Conservation (phyloP, 2,888 invertebrate genomes). For the Barypeithes pellucidus region DNA sequence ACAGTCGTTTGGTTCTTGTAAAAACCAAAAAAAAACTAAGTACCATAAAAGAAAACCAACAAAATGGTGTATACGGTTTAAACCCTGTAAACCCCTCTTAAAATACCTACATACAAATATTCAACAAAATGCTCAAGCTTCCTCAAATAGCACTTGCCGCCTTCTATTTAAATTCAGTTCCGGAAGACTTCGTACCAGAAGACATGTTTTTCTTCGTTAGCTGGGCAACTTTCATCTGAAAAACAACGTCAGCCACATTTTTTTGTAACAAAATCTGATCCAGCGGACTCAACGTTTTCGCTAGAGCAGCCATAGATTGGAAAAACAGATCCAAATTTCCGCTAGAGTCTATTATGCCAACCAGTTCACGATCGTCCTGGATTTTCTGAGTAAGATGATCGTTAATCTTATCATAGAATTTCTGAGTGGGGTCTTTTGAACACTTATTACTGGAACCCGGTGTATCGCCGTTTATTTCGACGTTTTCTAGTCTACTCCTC, state of each 20-base stretch:
- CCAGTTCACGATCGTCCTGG: background rate
- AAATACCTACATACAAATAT: too few relatives aligned
- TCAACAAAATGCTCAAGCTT: too few relatives aligned
- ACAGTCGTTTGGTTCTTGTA: too few relatives aligned
- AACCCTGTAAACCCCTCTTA: too few relatives aligned
- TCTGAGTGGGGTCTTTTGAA: background rate
- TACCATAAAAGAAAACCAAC: too few relatives aligned
- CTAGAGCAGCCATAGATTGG: background rate
- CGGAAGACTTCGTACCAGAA: too few relatives aligned
- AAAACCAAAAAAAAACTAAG: too few relatives aligned
- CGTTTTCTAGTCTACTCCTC: background rate
- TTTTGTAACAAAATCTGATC: slow-evolving; percentile 3
- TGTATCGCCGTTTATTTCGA: background rate
- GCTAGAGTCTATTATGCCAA: background rate
- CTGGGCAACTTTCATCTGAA: slow-evolving; percentile 4
- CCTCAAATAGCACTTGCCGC: too few relatives aligned
- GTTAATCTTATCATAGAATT: background rate
- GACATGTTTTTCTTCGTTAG: background rate
- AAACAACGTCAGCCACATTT: slow-evolving; percentile 11
- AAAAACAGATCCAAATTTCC: slow-evolving; percentile 11
- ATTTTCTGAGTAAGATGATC: background rate
- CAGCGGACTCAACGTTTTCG: slow-evolving; percentile 11
- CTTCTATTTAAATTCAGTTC: too few relatives aligned
- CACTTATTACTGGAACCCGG: background rate
- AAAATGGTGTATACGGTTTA: too few relatives aligned